These are phyloP conservation scores for Centropus bengalensis DNA, from an alignment of 2,113 vertebrate genomes.

Conservation along the genomic window DNA sequence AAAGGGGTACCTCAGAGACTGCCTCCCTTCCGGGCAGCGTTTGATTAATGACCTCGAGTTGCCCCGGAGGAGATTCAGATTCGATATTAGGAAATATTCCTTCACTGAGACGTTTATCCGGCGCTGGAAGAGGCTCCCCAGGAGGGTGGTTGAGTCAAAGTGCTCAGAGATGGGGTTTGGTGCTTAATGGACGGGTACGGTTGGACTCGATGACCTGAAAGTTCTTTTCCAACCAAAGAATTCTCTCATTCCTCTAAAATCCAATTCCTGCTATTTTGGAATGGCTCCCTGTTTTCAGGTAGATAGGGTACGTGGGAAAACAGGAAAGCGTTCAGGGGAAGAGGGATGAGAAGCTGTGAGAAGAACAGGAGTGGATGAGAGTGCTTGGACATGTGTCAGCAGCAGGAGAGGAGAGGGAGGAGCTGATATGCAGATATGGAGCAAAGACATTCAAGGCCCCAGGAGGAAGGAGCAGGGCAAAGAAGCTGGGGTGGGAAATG, in stretches of 20 bases:
- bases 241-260: neutral
- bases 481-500: neutral
- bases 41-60: no score
- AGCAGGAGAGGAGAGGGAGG: neutral
- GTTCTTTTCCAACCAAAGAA: no score
- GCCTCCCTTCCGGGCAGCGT: fast-evolving
- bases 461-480: neutral
- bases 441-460: neutral
- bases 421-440: no score
- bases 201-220: no score
- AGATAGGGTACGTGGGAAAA: neutral
- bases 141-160: no score
- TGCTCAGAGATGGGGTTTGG: no score
- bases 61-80: no score
- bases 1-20: neutral
- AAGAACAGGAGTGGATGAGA: neutral
- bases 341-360: neutral
- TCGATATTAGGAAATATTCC: no score
- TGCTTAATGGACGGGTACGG: no score
- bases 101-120: no score
- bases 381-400: neutral
- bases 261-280: neutral
- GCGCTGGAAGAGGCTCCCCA: no score
- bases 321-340: neutral
- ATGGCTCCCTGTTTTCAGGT: neutral